Evolutionary conservation across 2,888 invertebrate genomes (phyloP), one percentile per base, ranked within the genome.

Genomic region (Pristionchus mayeri): DNA sequence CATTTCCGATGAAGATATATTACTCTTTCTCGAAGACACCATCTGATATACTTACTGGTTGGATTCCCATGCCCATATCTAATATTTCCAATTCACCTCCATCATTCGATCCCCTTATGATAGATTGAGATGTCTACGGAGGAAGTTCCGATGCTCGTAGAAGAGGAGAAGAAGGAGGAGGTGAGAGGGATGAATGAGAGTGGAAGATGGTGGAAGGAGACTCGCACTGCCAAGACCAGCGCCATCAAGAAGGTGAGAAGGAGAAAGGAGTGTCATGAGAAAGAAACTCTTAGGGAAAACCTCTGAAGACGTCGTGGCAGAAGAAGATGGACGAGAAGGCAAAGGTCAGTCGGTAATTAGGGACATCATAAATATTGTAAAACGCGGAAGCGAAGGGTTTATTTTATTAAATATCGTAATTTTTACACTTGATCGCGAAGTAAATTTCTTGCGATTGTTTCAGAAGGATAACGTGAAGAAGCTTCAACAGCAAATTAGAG

Each of bases 241-340:
- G 63, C 81, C 30, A 82, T 48, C 48, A 82, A 63, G 63, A 82
- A 30, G 81, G 81, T 81, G 37, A 3, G 37, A 40, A 40, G 30
- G 16, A 6, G n/a, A n/a, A n/a, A n/a, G n/a, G n/a, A n/a, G n/a
- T n/a, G 16, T 16, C 21, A 54, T 54, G 54, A 54, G 13, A 9
- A 44, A 6, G 24, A 40, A 79, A n/a, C n/a, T 79, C 54, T n/a
- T 24, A 83, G 83, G 84, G 40, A 52, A 84, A 84, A 75, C 71
- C 84, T 9, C 84, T 84, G 37, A 84, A 84, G 84, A 75, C 84
- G 9, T 84, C 84, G 37, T 84, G 84, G 84, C 71, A 84, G 54
- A 84, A 67, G 75, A 84, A 84, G 75, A 75, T 84, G 84, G 84
- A 75, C 16, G 34, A 40, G 40, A 84, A 84, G 37, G 84, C 84